Evolutionary conservation across 2,888 invertebrate species (phyloP).

Genomic region (Nudaria mundana): DNA sequence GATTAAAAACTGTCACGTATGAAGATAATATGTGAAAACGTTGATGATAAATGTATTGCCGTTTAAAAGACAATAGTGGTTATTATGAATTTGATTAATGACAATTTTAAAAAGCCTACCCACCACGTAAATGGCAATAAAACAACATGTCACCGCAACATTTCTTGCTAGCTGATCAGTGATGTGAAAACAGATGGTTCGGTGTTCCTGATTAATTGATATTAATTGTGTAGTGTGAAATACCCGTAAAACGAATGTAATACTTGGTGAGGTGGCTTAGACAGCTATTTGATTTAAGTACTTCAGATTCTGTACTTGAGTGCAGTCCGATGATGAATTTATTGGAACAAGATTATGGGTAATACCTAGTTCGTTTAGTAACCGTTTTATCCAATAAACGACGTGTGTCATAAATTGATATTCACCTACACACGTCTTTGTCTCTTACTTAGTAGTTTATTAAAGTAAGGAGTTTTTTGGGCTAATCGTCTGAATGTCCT

Average conservation of each 20-base stretch:
- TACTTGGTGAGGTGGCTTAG: constrained; percentile 3
- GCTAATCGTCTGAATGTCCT: background rate
- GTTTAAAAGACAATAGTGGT: constrained; percentile 48
- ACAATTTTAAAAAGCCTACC: constrained; percentile 47
- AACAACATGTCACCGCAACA: constrained; percentile 37
- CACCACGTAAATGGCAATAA: constrained; percentile 38
- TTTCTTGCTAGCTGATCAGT: constrained; percentile 34
- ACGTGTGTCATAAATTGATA: too few relatives aligned
- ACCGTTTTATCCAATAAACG: too few relatives aligned
- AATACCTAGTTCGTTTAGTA: too few relatives aligned
- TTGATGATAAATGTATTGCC: constrained; percentile 71
- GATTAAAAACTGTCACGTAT: constrained; percentile 5
- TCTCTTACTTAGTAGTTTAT: too few relatives aligned
- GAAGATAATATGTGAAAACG: constrained; percentile 49
- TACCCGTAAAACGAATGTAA: constrained; percentile 16
- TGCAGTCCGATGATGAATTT: background rate
- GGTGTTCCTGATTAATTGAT: constrained; percentile 36
- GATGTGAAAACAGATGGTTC: constrained; percentile 34
- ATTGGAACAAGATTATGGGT: constrained; percentile 1
- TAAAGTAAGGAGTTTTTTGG: too few relatives aligned
- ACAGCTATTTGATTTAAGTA: constrained; percentile 18
- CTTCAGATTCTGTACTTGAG: background rate
- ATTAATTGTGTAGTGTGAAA: constrained; percentile 26
- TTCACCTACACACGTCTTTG: background rate
- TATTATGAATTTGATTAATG: constrained; percentile 52